Base-by-base conservation (phyloP, 2,797 vertebrate species). In the Mergus octosetaceus region DNA sequence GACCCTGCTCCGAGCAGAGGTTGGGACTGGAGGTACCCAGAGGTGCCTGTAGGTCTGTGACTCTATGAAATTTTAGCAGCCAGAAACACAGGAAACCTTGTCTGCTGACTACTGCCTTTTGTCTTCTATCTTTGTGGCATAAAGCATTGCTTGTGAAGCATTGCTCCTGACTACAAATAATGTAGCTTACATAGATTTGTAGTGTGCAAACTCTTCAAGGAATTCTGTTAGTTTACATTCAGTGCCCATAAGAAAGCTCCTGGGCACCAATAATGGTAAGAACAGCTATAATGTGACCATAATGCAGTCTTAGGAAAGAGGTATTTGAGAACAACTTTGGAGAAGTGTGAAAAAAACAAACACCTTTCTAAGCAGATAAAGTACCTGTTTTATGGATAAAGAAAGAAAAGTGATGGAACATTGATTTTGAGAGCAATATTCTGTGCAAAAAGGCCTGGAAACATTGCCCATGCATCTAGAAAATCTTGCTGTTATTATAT, bases 311-410 rank as follows among this genome's bases (percentile, higher is more conserved):
- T 69, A 39, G 41, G 68, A 77, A 93, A n/a, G 7, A 18, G 6
- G 2, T 66, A 30, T 64, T 80, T 90, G 39, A 65, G 65, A 92
- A 80, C 14, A 41, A 47, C 14, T 86, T 78, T 0, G 3, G 30
- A 87, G 41, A 16, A 47, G 9, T 36, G 17, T 53, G 16, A 72
- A 80, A 78, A 71, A 47, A 2, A 39, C 13, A 68, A 43, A 1
- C 22, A 27, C 20, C 17, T 22, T 19, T 47, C 13, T 56, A 16
- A 78, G 27, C 6, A 53, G 74, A 21, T 58, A 13, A 83, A 71
- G 90, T 56, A 0, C 0, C 1, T 1, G 0, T 78, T 76, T 38
- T 75, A 11, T 54, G 51, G 47, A 70, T 94, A 43, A 2, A 76
- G 30, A 81, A 12, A 7, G 28, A 61, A 65, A 19, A 41, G 5